phyloP scores from a whole-genome alignment of 2,113 vertebrate species.

The Hippocampus comes region DNA sequence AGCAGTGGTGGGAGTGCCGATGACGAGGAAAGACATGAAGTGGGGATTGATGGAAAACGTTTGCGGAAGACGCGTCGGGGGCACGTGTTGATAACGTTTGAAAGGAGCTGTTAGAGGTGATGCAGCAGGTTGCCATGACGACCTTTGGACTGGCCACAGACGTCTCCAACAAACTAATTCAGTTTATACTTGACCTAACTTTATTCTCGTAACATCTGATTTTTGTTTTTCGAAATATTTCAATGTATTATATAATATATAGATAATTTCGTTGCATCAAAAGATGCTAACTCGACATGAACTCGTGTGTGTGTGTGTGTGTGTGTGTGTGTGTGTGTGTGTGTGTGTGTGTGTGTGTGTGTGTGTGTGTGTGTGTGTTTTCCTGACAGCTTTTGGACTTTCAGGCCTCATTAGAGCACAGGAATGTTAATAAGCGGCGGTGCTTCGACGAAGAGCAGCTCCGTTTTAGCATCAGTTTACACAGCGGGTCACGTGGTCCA shows the following conservation, averaged over 20 bases:
- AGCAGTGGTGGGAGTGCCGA: constrained; percentile 3
- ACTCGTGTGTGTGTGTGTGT: neutral
- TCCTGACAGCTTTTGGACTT: constrained; percentile 31
- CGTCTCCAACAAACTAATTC: constrained; percentile 27
- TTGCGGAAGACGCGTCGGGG: neutral
- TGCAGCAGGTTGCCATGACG: constrained; percentile 28
- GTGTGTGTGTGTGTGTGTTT: constrained; percentile 13
- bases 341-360: neutral
- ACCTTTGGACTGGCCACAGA: constrained; percentile 40
- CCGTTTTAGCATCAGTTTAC: constrained; percentile 44
- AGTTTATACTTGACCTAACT: neutral
- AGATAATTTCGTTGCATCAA: no score
- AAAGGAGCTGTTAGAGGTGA: constrained; percentile 21
- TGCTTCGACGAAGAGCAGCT: constrained; percentile 58
- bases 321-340: constrained; percentile 2
- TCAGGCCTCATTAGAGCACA: constrained; percentile 59
- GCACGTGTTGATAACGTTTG: neutral
- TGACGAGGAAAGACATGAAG: constrained; percentile 4
- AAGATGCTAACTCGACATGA: no score
- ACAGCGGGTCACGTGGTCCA: constrained; percentile 18
- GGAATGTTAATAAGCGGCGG: constrained; percentile 71
- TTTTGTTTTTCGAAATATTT: no score
- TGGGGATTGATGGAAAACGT: neutral
- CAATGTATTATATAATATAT: no score
- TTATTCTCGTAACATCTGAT: no score